A percentile compares a stretch with the other conserved stretches of the same genome.
These are phyloP conservation scores for Dendropsophus ebraccatus DNA, from an alignment of 2,113 vertebrate species.

Conservation along the genomic window DNA sequence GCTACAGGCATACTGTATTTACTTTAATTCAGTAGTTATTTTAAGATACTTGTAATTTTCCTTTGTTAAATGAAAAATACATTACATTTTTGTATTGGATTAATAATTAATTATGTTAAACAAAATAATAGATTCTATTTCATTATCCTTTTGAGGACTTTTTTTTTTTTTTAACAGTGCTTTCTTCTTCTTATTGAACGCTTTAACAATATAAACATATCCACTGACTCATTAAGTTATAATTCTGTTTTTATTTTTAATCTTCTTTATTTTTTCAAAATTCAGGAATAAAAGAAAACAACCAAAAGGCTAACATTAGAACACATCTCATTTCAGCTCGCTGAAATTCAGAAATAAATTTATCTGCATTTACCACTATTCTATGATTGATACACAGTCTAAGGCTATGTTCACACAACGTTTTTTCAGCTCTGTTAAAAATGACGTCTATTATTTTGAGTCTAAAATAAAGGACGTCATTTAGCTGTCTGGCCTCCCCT, in stretches of 20 bases:
- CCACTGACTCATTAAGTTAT: neutral
- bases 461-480: too few species aligned
- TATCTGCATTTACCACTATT: neutral
- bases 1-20: constrained; percentile 67
- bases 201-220: neutral
- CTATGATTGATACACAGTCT: neutral
- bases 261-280: neutral
- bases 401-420: neutral
- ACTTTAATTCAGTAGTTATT: constrained; percentile 69
- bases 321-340: neutral
- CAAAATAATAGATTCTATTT: neutral
- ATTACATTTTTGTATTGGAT: constrained; percentile 58
- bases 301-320: neutral
- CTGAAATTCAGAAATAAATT: neutral
- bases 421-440: too few species aligned
- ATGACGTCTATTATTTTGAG: too few species aligned
- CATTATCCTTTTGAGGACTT: neutral
- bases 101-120: neutral
- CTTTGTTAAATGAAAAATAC: constrained; percentile 64
- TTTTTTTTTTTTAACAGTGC: neutral
- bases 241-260: too few species aligned
- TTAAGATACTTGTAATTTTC: constrained; percentile 63
- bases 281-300: neutral
- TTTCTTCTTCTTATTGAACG: neutral
- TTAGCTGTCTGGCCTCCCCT: too few species aligned